phyloP scores from a whole-genome alignment of 2,797 vertebrate species.

The Hippoglossus hippoglossus region DNA sequence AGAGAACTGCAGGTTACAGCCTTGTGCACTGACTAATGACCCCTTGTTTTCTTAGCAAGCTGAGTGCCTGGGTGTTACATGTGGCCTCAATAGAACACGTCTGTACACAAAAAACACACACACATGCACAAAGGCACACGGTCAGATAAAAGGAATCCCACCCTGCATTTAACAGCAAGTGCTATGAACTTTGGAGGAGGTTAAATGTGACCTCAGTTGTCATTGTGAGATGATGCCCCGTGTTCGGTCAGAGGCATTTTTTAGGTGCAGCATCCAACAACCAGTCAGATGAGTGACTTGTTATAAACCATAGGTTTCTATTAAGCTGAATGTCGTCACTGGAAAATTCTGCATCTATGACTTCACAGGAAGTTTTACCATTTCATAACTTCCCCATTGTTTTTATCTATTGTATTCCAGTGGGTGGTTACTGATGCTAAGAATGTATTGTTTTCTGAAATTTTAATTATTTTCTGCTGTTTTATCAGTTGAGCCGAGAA shows the following conservation, averaged over 20 bases:
- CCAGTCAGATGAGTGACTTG: not conserved
- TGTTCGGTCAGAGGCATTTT: slow-evolving; percentile 1
- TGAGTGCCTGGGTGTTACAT: slow-evolving; percentile 74
- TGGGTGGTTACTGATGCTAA: too few relatives aligned
- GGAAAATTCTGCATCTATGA: slow-evolving; percentile 5
- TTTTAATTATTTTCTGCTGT: too few relatives aligned
- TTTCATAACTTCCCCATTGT: too few relatives aligned
- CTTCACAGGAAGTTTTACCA: not conserved
- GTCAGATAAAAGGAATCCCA: slow-evolving; percentile 72
- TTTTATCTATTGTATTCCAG: too few relatives aligned
- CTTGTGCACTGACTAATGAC: slow-evolving; percentile 69
- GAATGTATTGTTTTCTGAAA: too few relatives aligned
- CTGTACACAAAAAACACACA: slow-evolving; percentile 33
- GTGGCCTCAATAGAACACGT: slow-evolving; percentile 76
- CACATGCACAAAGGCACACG: slow-evolving; percentile 21
- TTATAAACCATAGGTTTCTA: not conserved
- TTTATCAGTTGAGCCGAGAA: too few relatives aligned
- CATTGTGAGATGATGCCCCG: slow-evolving; percentile 22
- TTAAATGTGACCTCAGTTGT: slow-evolving; percentile 30
- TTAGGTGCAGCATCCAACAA: slow-evolving; percentile 1
- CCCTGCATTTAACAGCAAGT: slow-evolving; percentile 60
- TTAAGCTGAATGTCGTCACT: too few relatives aligned
- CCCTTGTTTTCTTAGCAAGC: slow-evolving; percentile 79
- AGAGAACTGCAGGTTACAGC: slow-evolving; percentile 69
- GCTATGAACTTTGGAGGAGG: slow-evolving; percentile 43